Evolutionary conservation across 2,797 vertebrate genomes (phyloP).

Genomic region (Chiroxiphia lanceolata): DNA sequence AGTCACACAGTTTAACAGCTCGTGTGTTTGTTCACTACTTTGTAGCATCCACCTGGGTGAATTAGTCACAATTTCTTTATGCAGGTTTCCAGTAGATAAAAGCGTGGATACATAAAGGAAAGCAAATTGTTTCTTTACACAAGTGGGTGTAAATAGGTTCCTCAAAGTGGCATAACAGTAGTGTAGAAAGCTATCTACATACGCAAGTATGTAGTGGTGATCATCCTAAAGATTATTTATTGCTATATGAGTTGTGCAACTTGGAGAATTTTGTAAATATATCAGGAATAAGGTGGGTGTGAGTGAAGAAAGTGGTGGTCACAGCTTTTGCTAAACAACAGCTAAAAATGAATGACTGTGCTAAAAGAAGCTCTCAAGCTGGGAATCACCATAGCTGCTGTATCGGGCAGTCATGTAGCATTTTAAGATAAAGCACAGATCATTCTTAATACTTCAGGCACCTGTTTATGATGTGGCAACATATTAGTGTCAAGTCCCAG

Average conservation of each 20-base stretch:
- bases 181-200: background rate
- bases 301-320: background rate
- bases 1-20: background rate
- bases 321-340: background rate
- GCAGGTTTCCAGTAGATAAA: background rate
- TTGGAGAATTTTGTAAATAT: background rate
- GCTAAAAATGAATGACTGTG: background rate
- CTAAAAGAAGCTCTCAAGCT: background rate
- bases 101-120: background rate
- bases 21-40: background rate
- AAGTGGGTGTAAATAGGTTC: background rate
- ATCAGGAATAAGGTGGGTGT: background rate
- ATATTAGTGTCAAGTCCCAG: slow-evolving; percentile 46
- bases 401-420: background rate
- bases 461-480: background rate
- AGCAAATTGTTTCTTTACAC: background rate
- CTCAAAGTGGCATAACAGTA: background rate
- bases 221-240: slow-evolving; percentile 2
- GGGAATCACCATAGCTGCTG: background rate
- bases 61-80: background rate
- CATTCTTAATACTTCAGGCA: slow-evolving; percentile 13
- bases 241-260: background rate
- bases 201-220: background rate
- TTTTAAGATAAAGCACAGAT: slow-evolving; percentile 41
- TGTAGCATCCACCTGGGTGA: background rate